Base-by-base conservation (phyloP, 2,797 vertebrate species). In the Pseudomugil gertrudae region DNA sequence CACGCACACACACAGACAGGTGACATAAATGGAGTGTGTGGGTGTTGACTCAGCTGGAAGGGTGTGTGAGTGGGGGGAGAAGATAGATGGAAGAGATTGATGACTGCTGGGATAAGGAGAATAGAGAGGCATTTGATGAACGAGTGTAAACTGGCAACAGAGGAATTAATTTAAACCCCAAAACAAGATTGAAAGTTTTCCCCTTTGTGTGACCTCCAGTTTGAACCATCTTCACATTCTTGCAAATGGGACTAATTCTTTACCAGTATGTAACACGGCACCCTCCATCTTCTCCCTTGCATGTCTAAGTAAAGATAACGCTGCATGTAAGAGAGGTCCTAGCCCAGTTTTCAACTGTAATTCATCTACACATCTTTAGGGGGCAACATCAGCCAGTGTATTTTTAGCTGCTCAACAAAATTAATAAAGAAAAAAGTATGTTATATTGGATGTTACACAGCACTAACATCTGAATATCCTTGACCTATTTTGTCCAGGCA, bases 11-110 rank as follows among this genome's bases (percentile, higher is more conserved):
- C 58, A 57, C 68, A 78, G 66, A 63, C 59, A 75, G 84, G 83
- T 77, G 66, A 91, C 87, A 92, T 85, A 90, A 92, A 90, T 91
- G 81, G 84, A 92, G 92, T 84, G 84, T 76, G 86, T 90, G 89
- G 87, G 90, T 92, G 92, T 94, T 94, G 91, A 94, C 93, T 93
- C 92, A 93, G 93, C 93, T 94, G 93, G 61, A 60, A 77, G 81
- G 77, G 79, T 80, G 83, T 79, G 78, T 79, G 76, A 6, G 32
- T 32, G 32, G 76, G 69, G 68, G 51, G 40, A 3, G 72, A 63
- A 71, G 86, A 80, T 83, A 83, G 90, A 91, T 86, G 83, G 69
- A 65, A 82, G 81, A 89, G 88, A 92, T 89, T 91, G 89, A 93
- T 93, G 92, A 92, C 86, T 21, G 57, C 45, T 32, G 72, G 88